These are phyloP conservation scores for Aphaenogaster ashmeadi DNA, from an alignment of 1,140 invertebrate species.

Conservation along the genomic window DNA sequence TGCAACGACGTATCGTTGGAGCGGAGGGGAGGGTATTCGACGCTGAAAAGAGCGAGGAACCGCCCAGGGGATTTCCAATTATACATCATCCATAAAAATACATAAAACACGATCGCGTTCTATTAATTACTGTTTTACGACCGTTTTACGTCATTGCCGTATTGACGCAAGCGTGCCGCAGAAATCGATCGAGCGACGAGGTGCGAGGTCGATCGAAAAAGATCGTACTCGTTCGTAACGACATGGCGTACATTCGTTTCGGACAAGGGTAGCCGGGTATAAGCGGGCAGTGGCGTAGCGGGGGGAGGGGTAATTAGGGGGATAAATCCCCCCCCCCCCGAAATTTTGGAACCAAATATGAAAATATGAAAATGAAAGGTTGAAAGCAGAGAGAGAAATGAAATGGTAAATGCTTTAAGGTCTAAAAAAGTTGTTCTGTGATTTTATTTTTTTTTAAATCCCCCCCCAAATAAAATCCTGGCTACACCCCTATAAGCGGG, in stretches of 20 bases:
- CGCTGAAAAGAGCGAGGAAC: slow-evolving; percentile 45
- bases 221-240: background rate
- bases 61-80: slow-evolving; percentile 76
- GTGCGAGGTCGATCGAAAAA: background rate
- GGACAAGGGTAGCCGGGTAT: background rate
- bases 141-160: background rate
- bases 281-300: no score
- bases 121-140: slow-evolving; percentile 81
- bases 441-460: no score
- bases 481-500: no score
- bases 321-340: no score
- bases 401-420: no score
- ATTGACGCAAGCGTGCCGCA: slow-evolving; percentile 17
- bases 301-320: no score
- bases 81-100: slow-evolving; percentile 86
- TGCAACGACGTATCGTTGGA: slow-evolving; percentile 58
- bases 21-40: slow-evolving; percentile 67
- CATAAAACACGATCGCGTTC: slow-evolving; percentile 84
- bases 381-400: no score
- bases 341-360: no score
- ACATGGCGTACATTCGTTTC: background rate
- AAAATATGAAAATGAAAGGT: no score
- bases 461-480: no score
- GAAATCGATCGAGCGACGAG: background rate
- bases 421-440: no score